Evolutionary conservation across 1,140 invertebrate genomes (phyloP).

Genomic region (Teleogryllus occipitalis): DNA sequence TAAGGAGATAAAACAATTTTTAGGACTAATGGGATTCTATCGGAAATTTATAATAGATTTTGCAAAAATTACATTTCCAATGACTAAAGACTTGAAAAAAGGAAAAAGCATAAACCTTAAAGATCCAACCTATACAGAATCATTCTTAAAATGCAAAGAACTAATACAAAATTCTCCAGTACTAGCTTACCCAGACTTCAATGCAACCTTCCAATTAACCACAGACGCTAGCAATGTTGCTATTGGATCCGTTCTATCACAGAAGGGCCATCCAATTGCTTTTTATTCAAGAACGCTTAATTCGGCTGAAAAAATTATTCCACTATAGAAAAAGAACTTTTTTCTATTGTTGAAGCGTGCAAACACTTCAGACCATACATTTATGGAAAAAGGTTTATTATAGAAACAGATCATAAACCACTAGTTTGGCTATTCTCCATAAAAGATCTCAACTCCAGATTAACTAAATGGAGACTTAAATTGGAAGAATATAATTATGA

Average conservation of each 20-base stretch:
- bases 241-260: constrained; percentile 29
- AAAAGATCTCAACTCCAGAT: constrained; percentile 24
- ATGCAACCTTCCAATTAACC: constrained; percentile 25
- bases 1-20: constrained; percentile 32
- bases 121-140: constrained; percentile 17
- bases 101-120: constrained; percentile 20
- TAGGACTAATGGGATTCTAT: constrained; percentile 34
- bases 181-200: constrained; percentile 24
- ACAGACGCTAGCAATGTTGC: constrained; percentile 29
- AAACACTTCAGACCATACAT: constrained; percentile 20
- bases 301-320: constrained; percentile 34
- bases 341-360: neutral
- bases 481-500: constrained; percentile 28
- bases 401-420: constrained; percentile 26
- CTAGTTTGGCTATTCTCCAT: constrained; percentile 22
- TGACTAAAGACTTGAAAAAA: constrained; percentile 31
- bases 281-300: constrained; percentile 36
- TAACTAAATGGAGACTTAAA: constrained; percentile 23
- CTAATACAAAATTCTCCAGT: constrained; percentile 23
- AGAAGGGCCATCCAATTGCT: constrained; percentile 28
- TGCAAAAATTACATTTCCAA: constrained; percentile 28
- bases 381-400: constrained; percentile 20
- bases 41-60: constrained; percentile 33
- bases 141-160: constrained; percentile 24
- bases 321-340: constrained; percentile 29